Conservation (phyloP, 2,797 vertebrate species). For the Peromyscus nudipes region DNA sequence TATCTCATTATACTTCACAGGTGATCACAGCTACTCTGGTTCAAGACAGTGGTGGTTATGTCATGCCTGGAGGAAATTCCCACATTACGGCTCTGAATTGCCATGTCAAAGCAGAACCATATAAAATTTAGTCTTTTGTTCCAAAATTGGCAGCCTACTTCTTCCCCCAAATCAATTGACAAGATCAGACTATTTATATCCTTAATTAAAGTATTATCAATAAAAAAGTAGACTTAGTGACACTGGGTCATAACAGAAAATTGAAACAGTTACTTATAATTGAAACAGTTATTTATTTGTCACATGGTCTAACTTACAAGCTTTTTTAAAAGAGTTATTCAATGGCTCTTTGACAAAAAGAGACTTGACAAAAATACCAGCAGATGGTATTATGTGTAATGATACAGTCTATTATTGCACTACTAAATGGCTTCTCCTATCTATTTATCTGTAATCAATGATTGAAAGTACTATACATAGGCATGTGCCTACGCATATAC, state of each 20-base stretch:
- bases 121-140: conserved; percentile 56
- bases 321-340: conserved; percentile 83
- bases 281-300: conserved; percentile 82
- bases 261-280: conserved; percentile 78
- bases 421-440: conserved; percentile 83
- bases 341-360: conserved; percentile 85
- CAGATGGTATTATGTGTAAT: conserved; percentile 85
- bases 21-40: not conserved
- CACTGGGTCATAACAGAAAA: conserved; percentile 70
- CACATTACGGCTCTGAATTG: not conserved
- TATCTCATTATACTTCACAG: not conserved
- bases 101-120: not conserved
- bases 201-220: conserved; percentile 81
- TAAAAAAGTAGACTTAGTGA: conserved; percentile 79
- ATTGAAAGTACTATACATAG: not conserved
- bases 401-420: conserved; percentile 81
- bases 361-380: conserved; percentile 85
- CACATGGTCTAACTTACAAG: conserved; percentile 81
- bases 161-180: conserved; percentile 5
- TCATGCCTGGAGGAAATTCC: not conserved
- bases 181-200: conserved; percentile 72
- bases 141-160: not conserved
- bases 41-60: not conserved
- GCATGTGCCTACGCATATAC: not conserved
- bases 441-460: conserved; percentile 85